Conservation (phyloP, 23 tunicate genomes). For the Corella eumyota region DNA sequence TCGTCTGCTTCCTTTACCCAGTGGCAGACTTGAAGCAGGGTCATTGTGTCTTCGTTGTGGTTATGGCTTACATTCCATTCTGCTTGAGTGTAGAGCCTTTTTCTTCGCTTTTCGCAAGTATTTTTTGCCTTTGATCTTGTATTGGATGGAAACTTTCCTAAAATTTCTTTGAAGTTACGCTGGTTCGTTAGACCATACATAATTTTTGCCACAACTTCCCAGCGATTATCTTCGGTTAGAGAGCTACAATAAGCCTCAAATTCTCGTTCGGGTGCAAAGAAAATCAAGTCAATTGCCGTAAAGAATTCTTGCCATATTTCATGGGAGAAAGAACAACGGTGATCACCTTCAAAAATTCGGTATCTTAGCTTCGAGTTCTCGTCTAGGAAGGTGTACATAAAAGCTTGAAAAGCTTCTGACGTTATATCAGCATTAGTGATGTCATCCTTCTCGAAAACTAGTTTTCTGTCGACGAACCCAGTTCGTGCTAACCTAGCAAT, state of each 20-base stretch:
- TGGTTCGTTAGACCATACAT: slow-evolving; percentile 31
- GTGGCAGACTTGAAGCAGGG: slow-evolving; percentile 23
- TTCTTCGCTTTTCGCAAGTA: slow-evolving; percentile 14
- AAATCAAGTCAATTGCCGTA: slow-evolving; percentile 34
- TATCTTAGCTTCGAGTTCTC: slow-evolving; percentile 5
- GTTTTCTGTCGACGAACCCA: slow-evolving; percentile 9
- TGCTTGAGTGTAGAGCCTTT: slow-evolving; percentile 6
- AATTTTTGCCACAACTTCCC: slow-evolving; percentile 40
- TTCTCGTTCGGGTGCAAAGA: slow-evolving; percentile 13
- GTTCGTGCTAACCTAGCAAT: slow-evolving; percentile 20
- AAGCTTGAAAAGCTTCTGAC: slow-evolving; percentile 20
- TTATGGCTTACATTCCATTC: not conserved
- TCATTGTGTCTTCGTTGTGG: not conserved
- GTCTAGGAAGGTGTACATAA: slow-evolving; percentile 28
- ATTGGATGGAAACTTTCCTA: not conserved
- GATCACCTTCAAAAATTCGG: slow-evolving; percentile 31
- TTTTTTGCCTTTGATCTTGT: too few species aligned
- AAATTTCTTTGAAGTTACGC: slow-evolving; percentile 4
- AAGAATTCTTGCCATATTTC: slow-evolving; percentile 43
- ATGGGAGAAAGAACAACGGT: slow-evolving; percentile 32
- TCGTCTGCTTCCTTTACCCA: slow-evolving; percentile 33
- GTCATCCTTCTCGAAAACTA: slow-evolving; percentile 12
- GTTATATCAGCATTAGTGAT: slow-evolving; percentile 13
- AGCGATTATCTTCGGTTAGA: slow-evolving; percentile 18
- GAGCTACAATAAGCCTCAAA: slow-evolving; percentile 9